Evolutionary conservation across 2,888 invertebrate species (phyloP), one percentile per base, ranked within the genome.

Genomic region (Rhopalosiphum nymphaeae): DNA sequence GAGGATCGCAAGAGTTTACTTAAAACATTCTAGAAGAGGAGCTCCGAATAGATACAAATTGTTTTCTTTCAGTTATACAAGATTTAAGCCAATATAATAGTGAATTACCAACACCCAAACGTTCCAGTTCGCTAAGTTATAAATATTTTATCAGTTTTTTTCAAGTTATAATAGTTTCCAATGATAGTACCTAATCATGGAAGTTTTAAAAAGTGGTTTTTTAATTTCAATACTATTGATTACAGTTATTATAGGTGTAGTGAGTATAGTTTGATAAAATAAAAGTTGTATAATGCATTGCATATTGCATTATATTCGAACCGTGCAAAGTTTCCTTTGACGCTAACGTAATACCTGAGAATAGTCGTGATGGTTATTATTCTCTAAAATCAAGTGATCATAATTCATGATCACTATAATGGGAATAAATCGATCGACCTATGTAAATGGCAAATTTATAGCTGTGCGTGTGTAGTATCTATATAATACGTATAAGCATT

Each of bases 381-480:
- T 89, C 29, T 84, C 56, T 44, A 56, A 89, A 89, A 44, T 36
- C 93, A 53, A 46, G n/a, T 42, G 89, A 56, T 89, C 84, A 46
- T 89, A 93, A 84, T 46, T 89, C 78, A 46, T 56, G 93, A 44
- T 78, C 26, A 16, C 46, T 56, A 49, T 57, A 53, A 56, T 61
- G 86, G 61, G 92, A 92, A 92, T 92, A 92, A 92, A 88, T 92
- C 93, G 67, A 78, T 89, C 88, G 78, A 36, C 26, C 46, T 56
- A 46, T 84, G 84, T 89, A 93, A 84, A 89, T 89, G 44, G 78
- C 89, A 84, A 84, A 93, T 89, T 87, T 92, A 92, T 92, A 61
- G 86, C 57, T 44, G 44, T 21, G 57, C 21, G 44, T 42, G 53
- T 29, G 29, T 91, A 56, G 44, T 61, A 36, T 87, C 29, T 88